Evolutionary conservation across 2,113 vertebrate species (phyloP).

Genomic region (Gadus chalcogrammus): DNA sequence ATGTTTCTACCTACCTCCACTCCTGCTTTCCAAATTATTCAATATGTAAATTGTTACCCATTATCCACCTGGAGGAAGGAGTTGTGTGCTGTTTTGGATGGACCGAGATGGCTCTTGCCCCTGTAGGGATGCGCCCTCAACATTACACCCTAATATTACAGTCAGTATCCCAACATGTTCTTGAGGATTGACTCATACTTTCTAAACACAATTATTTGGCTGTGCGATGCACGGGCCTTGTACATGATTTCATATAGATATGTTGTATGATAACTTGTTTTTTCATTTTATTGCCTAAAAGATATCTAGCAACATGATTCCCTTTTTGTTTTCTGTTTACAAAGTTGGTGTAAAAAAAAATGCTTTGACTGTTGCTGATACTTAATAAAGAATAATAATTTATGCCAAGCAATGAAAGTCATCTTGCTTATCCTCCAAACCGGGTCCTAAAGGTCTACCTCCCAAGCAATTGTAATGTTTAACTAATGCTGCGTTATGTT

Average conservation of each 20-base stretch:
- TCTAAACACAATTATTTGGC: constrained; percentile 70
- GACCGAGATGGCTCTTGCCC: background rate
- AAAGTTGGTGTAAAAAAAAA: constrained; percentile 53
- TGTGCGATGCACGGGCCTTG: constrained; percentile 86
- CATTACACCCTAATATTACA: constrained; percentile 2
- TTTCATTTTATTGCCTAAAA: constrained; percentile 77
- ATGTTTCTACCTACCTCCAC: constrained; percentile 44
- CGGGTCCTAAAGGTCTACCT: too few relatives aligned
- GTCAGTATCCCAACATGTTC: constrained; percentile 1
- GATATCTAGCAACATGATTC: constrained; percentile 53
- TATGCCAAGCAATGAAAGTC: constrained; percentile 27
- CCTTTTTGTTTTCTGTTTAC: constrained; percentile 63
- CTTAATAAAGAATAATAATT: constrained; percentile 63
- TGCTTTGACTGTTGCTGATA: constrained; percentile 62
- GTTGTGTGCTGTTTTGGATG: background rate
- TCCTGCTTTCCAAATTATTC: constrained; percentile 4
- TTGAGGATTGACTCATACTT: constrained; percentile 22
- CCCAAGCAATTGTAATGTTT: too few relatives aligned
- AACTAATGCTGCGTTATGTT: too few relatives aligned
- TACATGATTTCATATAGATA: constrained; percentile 92
- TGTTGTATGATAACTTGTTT: constrained; percentile 86
- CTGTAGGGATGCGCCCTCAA: background rate
- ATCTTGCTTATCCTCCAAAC: too few relatives aligned
- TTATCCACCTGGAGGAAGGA: background rate
- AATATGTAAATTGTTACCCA: constrained; percentile 11